Percentiles rank a stretch among this genome's conserved stretches.
These are phyloP conservation scores for Luidia sarsii DNA, from an alignment of 53 echinoderm and acorn worm genomes.

Conservation along the genomic window DNA sequence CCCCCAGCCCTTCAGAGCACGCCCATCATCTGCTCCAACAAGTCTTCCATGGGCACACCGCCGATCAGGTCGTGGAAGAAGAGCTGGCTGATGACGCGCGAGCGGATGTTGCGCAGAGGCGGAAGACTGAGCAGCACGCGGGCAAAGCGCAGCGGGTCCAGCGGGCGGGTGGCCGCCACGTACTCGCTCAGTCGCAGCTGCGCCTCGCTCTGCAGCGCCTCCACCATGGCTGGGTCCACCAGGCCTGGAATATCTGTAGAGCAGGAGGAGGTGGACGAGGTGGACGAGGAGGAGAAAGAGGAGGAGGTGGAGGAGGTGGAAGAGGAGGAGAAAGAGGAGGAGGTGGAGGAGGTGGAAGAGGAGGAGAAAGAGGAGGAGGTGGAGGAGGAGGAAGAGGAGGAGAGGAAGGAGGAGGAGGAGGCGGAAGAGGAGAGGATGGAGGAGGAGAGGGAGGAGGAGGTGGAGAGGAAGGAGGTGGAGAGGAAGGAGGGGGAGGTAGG, in stretches of 20 bases:
- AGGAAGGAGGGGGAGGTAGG: no score
- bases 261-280: no score
- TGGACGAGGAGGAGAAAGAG: no score
- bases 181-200: constrained; percentile 95
- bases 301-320: no score
- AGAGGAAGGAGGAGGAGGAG: no score
- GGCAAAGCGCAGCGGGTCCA: constrained; percentile 95
- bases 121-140: constrained; percentile 97
- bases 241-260: constrained; percentile 85
- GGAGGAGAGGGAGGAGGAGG: no score
- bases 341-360: no score
- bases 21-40: constrained; percentile 84
- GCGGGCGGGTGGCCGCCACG: constrained; percentile 91
- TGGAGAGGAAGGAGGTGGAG: no score
- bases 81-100: constrained; percentile 92
- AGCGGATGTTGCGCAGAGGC: constrained; percentile 93
- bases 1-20: constrained; percentile 48
- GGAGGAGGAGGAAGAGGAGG: no score
- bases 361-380: no score
- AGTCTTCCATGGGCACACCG: constrained; percentile 91
- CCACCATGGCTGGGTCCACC: constrained; percentile 85
- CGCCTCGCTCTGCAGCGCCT: constrained; percentile 88
- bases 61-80: constrained; percentile 99
- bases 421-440: no score
- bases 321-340: no score